Conservation (phyloP, 2,113 vertebrate genomes). For the Maccullochella peelii region DNA sequence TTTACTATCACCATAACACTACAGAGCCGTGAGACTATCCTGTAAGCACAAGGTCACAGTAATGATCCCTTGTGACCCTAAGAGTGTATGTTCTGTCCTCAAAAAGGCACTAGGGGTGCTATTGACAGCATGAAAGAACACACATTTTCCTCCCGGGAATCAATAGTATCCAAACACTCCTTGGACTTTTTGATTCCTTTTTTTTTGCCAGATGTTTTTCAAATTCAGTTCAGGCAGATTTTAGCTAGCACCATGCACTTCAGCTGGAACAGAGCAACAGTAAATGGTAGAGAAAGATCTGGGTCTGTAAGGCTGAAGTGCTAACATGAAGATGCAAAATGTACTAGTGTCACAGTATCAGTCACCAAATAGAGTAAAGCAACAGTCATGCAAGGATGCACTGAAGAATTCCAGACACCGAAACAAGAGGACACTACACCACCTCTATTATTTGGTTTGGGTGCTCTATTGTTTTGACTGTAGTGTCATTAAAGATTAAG, state of each 20-base stretch:
- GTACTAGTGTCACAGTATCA: not conserved
- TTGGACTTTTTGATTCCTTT: not conserved
- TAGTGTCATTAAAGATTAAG: not conserved
- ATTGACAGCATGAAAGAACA: not conserved
- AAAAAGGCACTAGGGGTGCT: conserved; percentile 41
- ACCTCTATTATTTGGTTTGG: conserved; percentile 7
- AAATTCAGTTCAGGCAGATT: conserved; percentile 16
- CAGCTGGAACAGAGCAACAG: conserved; percentile 16
- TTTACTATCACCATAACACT: not conserved
- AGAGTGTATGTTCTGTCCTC: conserved; percentile 5
- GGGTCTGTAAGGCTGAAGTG: not conserved
- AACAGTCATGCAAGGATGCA: not conserved
- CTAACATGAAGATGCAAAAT: not conserved
- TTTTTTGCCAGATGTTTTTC: not conserved
- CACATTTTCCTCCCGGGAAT: not conserved
- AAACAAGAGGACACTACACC: not conserved
- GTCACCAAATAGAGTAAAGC: not conserved
- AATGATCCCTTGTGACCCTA: conserved; percentile 17
- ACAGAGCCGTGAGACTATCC: not conserved
- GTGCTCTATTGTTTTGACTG: not conserved
- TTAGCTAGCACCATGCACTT: not conserved
- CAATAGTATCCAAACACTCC: conserved; percentile 1
- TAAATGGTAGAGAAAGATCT: conserved; percentile 1
- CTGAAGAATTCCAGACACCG: not conserved
- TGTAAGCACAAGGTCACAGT: conserved; percentile 14